Evolutionary conservation across 2,888 invertebrate species (phyloP).

Genomic region (Pristionchus exspectatus): DNA sequence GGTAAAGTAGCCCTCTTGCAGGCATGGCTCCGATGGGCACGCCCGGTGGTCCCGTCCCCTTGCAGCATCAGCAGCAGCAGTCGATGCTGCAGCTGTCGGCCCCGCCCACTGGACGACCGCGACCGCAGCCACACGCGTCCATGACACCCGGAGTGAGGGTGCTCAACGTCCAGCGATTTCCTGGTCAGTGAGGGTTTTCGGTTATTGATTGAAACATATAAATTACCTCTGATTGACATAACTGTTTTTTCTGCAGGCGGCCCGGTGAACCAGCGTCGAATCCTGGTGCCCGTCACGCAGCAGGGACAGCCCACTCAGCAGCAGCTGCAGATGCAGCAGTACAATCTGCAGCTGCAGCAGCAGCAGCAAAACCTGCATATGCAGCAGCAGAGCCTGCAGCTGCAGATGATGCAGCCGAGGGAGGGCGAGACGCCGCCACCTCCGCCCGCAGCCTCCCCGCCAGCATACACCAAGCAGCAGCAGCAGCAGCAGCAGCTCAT

Average conservation of each 20-base stretch:
- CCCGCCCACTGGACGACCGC: background rate
- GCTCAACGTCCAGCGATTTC: constrained; percentile 7
- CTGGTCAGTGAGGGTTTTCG: background rate
- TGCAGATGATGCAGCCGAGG: constrained; percentile 14
- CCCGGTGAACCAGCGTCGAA: constrained; percentile 23
- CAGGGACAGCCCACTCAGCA: background rate
- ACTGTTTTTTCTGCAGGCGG: background rate
- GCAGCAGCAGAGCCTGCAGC: background rate
- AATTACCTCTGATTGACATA: background rate
- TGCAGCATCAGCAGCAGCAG: background rate
- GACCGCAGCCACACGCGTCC: background rate
- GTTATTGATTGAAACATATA: background rate
- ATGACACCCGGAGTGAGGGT: constrained; percentile 8
- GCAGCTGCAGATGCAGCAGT: constrained; percentile 5
- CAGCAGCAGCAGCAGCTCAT: constrained; percentile 2
- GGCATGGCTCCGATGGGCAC: background rate
- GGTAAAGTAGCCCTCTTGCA: background rate
- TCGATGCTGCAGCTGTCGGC: constrained; percentile 33
- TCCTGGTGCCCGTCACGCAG: constrained; percentile 49
- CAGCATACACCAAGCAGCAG: background rate
- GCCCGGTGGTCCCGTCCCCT: background rate
- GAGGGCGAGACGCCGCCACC: constrained; percentile 17
- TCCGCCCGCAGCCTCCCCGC: background rate
- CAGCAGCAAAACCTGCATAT: background rate
- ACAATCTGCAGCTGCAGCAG: background rate